Conservation (phyloP, 2,797 vertebrate genomes). For the Rhinatrema bivittatum region DNA sequence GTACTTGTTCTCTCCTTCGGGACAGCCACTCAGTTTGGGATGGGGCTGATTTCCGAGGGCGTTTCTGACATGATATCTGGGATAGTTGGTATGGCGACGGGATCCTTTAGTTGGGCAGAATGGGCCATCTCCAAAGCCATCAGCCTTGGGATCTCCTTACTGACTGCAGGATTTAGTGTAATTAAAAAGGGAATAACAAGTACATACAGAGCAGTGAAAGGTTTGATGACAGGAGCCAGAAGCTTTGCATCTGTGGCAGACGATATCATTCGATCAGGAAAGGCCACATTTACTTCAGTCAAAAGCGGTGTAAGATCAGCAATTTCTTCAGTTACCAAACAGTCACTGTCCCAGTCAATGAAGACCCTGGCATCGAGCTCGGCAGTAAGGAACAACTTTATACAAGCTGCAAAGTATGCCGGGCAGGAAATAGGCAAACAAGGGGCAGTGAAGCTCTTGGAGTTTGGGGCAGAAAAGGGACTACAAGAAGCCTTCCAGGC, state of each 20-base stretch:
- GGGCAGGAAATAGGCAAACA: background rate
- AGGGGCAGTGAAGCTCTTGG: background rate
- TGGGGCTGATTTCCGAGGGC: conserved; percentile 16
- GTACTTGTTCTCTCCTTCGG: conserved; percentile 14
- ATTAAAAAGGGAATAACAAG: background rate
- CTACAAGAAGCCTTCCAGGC: background rate
- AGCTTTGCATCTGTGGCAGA: conserved; percentile 5
- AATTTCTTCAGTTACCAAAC: background rate
- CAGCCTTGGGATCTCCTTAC: conserved; percentile 16
- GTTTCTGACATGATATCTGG: conserved; percentile 20
- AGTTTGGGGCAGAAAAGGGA: background rate
- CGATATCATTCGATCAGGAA: conserved; percentile 10
- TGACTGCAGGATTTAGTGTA: conserved; percentile 5
- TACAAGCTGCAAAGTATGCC: background rate
- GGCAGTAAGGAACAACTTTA: background rate
- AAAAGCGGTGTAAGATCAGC: background rate
- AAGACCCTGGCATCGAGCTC: background rate
- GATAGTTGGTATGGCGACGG: conserved; percentile 13
- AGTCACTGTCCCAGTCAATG: background rate
- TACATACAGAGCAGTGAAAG: background rate
- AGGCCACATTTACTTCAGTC: background rate
- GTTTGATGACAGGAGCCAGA: conserved; percentile 9
- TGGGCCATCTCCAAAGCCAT: conserved; percentile 27
- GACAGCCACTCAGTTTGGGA: conserved; percentile 5
- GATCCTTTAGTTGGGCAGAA: conserved; percentile 14